Evolutionary conservation across 1,140 invertebrate species (phyloP).

Genomic region (Diorhabda sublineata): DNA sequence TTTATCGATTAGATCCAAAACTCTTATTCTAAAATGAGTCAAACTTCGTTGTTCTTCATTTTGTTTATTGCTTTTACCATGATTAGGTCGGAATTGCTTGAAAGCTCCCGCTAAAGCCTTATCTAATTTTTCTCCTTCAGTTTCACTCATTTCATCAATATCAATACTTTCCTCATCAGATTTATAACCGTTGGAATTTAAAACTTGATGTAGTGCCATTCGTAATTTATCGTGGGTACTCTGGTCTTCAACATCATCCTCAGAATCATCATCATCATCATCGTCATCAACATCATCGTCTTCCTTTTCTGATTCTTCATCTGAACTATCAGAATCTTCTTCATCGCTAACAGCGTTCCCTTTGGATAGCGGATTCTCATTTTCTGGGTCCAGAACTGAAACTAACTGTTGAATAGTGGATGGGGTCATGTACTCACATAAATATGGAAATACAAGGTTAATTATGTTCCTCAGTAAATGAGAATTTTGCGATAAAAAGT

Average conservation of each 20-base stretch:
- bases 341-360: conserved; percentile 48
- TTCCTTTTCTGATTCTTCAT: conserved; percentile 49
- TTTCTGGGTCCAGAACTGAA: conserved; percentile 65
- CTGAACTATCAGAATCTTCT: conserved; percentile 47
- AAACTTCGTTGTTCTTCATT: conserved; percentile 60
- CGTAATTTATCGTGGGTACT: conserved; percentile 63
- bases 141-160: conserved; percentile 70
- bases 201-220: conserved; percentile 60
- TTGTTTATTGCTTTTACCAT: conserved; percentile 59
- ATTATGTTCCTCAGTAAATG: conserved; percentile 65
- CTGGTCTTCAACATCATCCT: conserved; percentile 55
- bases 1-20: conserved; percentile 66
- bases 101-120: conserved; percentile 67
- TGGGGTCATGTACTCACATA: conserved; percentile 65
- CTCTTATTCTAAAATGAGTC: conserved; percentile 65
- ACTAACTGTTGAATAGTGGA: conserved; percentile 67
- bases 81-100: conserved; percentile 58
- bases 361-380: conserved; percentile 55
- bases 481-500: conserved; percentile 65
- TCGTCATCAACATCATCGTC: conserved; percentile 46
- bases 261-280: conserved; percentile 42
- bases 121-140: conserved; percentile 68
- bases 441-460: conserved; percentile 65
- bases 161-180: conserved; percentile 68
- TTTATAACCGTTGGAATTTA: conserved; percentile 54